phyloP scores from a whole-genome alignment of 1,140 invertebrate species.

The Cyphomyrmex costatus region DNA sequence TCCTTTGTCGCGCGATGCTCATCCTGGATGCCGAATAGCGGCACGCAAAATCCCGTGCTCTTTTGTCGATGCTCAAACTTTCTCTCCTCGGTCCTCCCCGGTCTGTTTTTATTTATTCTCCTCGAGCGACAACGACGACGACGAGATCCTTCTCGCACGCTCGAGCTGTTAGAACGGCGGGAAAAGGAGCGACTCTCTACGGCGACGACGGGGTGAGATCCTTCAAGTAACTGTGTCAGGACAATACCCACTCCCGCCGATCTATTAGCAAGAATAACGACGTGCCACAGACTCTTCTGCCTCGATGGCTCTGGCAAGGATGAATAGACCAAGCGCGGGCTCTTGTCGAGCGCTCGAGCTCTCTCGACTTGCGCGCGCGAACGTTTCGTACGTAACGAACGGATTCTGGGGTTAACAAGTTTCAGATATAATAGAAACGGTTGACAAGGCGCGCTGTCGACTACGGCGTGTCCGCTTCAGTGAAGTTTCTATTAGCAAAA shows the following conservation, averaged over 20 bases:
- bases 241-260: slow-evolving; percentile 77
- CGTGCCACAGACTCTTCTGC: slow-evolving; percentile 71
- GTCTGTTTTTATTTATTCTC: slow-evolving; percentile 67
- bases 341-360: slow-evolving; percentile 33
- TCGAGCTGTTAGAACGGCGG: slow-evolving; percentile 28
- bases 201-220: slow-evolving; percentile 41
- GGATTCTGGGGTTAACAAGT: slow-evolving; percentile 59
- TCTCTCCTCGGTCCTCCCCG: slow-evolving; percentile 21
- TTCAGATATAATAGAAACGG: slow-evolving; percentile 34
- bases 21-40: slow-evolving; percentile 65
- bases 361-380: slow-evolving; percentile 30
- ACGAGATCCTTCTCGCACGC: slow-evolving; percentile 34
- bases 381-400: slow-evolving; percentile 47
- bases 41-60: slow-evolving; percentile 17
- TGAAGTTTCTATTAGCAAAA: slow-evolving; percentile 39
- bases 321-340: slow-evolving; percentile 40
- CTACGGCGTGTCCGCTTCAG: not conserved
- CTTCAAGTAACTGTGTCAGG: slow-evolving; percentile 66
- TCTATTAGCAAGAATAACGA: slow-evolving; percentile 84
- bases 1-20: slow-evolving; percentile 66
- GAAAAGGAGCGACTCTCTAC: slow-evolving; percentile 49
- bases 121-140: slow-evolving; percentile 19
- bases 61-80: slow-evolving; percentile 57
- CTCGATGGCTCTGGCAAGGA: slow-evolving; percentile 55
- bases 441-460: slow-evolving; percentile 13